phyloP scores from a whole-genome alignment of 2,113 vertebrate species.

The Neodontobutis hainanensis region DNA sequence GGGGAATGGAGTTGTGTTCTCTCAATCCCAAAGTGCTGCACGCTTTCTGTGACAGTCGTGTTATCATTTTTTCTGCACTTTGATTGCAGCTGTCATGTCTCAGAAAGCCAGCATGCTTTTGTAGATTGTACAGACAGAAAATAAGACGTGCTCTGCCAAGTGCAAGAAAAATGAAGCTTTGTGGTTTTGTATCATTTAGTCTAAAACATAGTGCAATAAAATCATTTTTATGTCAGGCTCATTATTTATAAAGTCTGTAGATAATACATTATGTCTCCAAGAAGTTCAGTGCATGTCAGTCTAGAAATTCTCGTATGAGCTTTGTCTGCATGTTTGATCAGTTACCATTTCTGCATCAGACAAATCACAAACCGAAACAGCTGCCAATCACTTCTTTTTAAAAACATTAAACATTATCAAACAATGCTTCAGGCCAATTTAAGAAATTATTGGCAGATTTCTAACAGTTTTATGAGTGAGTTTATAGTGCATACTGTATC shows the following conservation, averaged over 20 bases:
- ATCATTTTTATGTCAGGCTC: background rate
- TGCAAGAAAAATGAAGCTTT: conserved; percentile 10
- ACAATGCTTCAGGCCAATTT: too few species aligned
- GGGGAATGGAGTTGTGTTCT: conserved; percentile 47
- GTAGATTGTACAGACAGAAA: conserved; percentile 35
- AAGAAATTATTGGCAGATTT: too few species aligned
- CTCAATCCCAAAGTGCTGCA: conserved; percentile 22
- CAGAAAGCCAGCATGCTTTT: conserved; percentile 38
- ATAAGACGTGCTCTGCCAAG: conserved; percentile 13
- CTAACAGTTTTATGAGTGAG: too few species aligned
- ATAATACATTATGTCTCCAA: background rate
- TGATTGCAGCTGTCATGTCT: conserved; percentile 59
- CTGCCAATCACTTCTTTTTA: background rate
- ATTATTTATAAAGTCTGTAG: background rate
- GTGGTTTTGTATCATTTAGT: conserved; percentile 4
- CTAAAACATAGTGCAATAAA: too few species aligned
- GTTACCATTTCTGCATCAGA: background rate
- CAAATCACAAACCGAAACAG: background rate
- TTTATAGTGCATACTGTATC: background rate
- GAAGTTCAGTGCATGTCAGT: background rate
- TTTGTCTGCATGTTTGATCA: too few species aligned
- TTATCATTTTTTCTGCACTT: conserved; percentile 42
- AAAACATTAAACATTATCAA: background rate
- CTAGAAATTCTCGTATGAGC: background rate
- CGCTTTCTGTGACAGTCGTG: conserved; percentile 31